Percentiles rank a stretch among this genome's conserved stretches.
Conservation (phyloP, 1,140 invertebrate genomes). For the Heliconius nattereri region DNA sequence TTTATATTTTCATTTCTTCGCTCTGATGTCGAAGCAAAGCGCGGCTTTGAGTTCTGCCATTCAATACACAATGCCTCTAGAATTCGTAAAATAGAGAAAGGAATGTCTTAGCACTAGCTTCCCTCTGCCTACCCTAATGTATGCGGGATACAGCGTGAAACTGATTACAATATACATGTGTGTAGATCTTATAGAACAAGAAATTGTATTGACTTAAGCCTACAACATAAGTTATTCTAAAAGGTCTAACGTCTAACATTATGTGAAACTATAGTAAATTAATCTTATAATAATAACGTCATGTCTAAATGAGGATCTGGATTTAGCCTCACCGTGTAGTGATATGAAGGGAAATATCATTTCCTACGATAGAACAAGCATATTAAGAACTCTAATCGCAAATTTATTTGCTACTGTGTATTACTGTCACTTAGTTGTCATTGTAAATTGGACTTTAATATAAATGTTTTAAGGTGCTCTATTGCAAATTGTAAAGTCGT, state of each 20-base stretch:
- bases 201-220: neutral
- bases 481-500: slow-evolving; percentile 28
- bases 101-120: no score
- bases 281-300: slow-evolving; percentile 18
- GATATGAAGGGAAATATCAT: slow-evolving; percentile 28
- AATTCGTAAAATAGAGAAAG: no score
- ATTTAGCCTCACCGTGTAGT: slow-evolving; percentile 8
- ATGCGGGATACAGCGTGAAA: no score
- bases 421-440: slow-evolving; percentile 32
- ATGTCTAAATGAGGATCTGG: slow-evolving; percentile 21
- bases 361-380: slow-evolving; percentile 37
- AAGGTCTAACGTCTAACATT: neutral
- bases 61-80: no score
- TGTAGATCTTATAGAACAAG: neutral
- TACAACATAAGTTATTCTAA: neutral
- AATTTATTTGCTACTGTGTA: slow-evolving; percentile 40
- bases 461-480: slow-evolving; percentile 45
- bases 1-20: no score
- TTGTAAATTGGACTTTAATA: slow-evolving; percentile 39
- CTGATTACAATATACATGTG: neutral
- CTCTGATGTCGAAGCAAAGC: no score
- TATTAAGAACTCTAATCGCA: slow-evolving; percentile 42
- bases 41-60: no score
- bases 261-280: slow-evolving; percentile 15
- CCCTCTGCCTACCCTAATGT: no score